phyloP scores from a whole-genome alignment of 2,888 invertebrate species.

The Limnephilus auricula region DNA sequence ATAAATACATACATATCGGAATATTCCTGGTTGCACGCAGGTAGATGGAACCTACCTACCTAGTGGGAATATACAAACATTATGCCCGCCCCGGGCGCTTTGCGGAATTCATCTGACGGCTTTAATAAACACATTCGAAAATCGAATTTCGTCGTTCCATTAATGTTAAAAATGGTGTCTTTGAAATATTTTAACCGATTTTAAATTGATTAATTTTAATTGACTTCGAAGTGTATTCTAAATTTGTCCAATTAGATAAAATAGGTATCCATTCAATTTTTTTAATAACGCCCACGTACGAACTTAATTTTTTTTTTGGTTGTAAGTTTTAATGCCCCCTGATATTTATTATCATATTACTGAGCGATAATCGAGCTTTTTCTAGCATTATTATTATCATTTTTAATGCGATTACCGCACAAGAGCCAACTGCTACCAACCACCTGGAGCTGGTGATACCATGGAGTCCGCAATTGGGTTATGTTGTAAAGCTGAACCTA shows the following conservation, averaged over 20 bases:
- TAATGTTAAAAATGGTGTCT: not conserved
- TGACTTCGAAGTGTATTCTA: not conserved
- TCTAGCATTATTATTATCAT: no score
- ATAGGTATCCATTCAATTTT: not conserved
- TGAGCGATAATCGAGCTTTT: no score
- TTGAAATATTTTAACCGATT: not conserved
- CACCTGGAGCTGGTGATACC: no score
- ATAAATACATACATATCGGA: not conserved
- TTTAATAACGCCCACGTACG: no score
- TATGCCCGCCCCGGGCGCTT: not conserved
- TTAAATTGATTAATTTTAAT: not conserved
- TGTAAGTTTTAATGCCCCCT: no score
- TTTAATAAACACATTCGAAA: not conserved
- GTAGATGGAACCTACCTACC: not conserved
- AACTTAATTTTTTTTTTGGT: no score
- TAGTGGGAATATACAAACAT: not conserved
- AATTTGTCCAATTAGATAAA: not conserved
- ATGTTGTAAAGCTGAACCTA: no score
- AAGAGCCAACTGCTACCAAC: no score
- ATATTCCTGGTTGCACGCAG: not conserved
- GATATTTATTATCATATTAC: no score
- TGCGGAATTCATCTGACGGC: not conserved
- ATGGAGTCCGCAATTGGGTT: no score
- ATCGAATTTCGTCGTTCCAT: not conserved
- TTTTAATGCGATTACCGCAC: no score